Base-by-base conservation (phyloP, 2,888 invertebrate species). In the Aricia artaxerxes region DNA sequence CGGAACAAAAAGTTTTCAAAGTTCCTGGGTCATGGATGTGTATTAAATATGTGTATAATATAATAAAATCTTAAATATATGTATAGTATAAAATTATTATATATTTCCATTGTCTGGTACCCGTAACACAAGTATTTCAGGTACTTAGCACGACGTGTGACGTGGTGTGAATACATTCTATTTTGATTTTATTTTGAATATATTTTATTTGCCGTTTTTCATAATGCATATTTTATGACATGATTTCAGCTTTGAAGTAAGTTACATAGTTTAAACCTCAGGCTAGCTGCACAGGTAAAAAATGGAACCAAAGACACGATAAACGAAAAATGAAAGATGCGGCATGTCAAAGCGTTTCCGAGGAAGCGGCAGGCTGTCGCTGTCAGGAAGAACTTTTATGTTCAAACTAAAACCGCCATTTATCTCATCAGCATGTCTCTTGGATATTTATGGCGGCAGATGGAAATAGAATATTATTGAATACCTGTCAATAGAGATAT, bases 361-460 rank as follows among this genome's bases (percentile, higher is more conserved):
- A 35, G 69, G 69, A 38, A 69, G 69, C 38, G 69, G 69, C 35
- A 4, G 69, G 69, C 5, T 11, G 69, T 38, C 4, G 35, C 35
- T 69, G 69, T 38, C 69, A 69, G 38, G 69, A 69, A 69, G 69
- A 4, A 69, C 69, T 69, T 64, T 69, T 38, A 69, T 38, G 69
- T 69, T 69, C 69, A 69, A 69, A 69, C 35, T 69, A 69, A 69
- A 69, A 69, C 35, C 24, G 69, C 69, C 35, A 69, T 69, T 69
- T 69, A 69, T 69, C 38, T 69, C 35, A 35, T 35, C 38, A 69
- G 69, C 69, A 69, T 38, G 5, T 69, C 35, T 69, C 69, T 69
- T 35, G 13, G 69, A 69, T 69, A 69, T 69, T 69, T 69, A 38
- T 69, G 69, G 35, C 35, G 31, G 49, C 35, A 35, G 69, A 69